Evolutionary conservation across 2,797 vertebrate species (phyloP).

Genomic region (Falco columbarius): DNA sequence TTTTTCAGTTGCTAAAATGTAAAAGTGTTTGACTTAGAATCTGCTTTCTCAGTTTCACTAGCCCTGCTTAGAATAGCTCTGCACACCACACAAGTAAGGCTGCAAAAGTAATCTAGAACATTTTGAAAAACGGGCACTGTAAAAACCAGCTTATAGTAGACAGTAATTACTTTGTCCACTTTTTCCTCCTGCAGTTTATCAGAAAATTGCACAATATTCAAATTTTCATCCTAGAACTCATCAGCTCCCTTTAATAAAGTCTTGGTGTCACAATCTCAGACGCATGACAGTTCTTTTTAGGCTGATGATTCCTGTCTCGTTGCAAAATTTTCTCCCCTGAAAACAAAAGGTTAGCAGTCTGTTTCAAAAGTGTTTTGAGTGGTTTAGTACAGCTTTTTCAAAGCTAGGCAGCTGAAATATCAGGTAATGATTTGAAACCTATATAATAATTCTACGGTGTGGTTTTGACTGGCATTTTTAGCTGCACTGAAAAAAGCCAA

Average conservation of each 20-base stretch:
- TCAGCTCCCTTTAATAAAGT: neutral
- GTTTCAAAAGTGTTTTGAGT: neutral
- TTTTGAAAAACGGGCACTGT: neutral
- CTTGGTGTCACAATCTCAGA: neutral
- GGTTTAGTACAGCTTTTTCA: neutral
- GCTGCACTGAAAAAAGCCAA: neutral
- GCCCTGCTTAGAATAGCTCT: neutral
- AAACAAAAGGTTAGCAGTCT: neutral
- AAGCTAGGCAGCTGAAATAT: neutral
- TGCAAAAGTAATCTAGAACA: neutral
- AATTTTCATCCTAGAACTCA: neutral
- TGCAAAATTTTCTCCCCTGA: neutral
- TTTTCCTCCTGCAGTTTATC: neutral
- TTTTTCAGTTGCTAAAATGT: neutral
- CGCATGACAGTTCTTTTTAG: neutral
- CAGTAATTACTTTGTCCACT: neutral
- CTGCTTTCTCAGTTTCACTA: neutral
- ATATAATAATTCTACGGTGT: neutral
- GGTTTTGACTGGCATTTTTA: neutral
- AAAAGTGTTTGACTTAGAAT: neutral
- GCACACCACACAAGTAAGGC: neutral
- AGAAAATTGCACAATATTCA: neutral
- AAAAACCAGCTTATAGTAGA: neutral
- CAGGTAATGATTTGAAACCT: neutral
- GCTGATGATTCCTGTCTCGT: neutral